These are phyloP conservation scores for Abramis brama DNA, from an alignment of 2,113 vertebrate species.

Conservation along the genomic window DNA sequence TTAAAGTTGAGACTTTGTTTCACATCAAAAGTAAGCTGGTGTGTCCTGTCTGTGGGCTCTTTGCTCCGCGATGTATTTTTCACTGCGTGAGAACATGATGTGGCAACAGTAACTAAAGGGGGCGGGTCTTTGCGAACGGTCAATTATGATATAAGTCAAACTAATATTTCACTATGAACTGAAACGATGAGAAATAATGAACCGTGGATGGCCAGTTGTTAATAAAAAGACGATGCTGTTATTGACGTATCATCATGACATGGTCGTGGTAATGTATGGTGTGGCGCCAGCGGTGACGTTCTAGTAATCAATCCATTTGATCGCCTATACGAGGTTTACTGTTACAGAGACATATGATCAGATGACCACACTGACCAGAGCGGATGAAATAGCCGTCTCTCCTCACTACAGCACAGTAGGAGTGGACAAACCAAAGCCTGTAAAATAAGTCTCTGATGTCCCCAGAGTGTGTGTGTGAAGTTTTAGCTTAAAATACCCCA, in stretches of 20 bases:
- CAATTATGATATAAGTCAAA: no score
- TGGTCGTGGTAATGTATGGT: not conserved
- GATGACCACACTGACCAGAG: constrained; percentile 50
- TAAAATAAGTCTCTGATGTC: no score
- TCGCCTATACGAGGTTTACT: constrained; percentile 46
- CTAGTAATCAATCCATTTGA: constrained; percentile 55
- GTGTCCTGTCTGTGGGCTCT: no score
- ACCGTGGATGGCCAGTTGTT: not conserved
- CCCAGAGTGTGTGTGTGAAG: no score
- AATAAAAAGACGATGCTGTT: not conserved
- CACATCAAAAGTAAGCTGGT: no score
- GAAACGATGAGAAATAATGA: not conserved
- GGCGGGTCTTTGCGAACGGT: no score
- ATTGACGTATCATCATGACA: not conserved
- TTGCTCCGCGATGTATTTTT: no score
- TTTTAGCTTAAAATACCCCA: no score
- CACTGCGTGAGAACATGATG: no score
- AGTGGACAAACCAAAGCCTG: not conserved
- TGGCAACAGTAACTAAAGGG: no score
- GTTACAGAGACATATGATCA: constrained; percentile 53
- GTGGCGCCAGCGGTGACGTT: constrained; percentile 57
- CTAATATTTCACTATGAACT: not conserved
- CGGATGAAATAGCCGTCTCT: constrained; percentile 33
- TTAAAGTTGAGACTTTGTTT: no score
- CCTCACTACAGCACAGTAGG: not conserved